phyloP scores from a whole-genome alignment of 2,888 invertebrate genomes.

The Drosophila silvestris region DNA sequence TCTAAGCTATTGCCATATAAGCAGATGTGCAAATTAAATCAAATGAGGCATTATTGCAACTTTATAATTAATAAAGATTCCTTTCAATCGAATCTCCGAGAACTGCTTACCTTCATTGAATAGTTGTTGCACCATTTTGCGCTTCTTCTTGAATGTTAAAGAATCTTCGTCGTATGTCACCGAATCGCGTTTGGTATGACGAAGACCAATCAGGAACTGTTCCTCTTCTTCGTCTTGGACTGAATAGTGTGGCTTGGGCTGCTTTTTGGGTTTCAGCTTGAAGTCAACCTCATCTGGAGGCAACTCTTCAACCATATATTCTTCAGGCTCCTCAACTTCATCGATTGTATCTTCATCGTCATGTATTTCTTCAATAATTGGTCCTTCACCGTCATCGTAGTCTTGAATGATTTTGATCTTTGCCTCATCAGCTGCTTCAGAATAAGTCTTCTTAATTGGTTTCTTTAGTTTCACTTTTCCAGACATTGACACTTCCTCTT shows the following conservation, averaged over 20 bases:
- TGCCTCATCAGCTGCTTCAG: conserved; percentile 92
- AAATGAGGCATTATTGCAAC: conserved; percentile 42
- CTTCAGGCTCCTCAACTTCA: conserved; percentile 86
- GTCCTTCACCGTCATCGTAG: conserved; percentile 87
- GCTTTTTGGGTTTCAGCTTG: conserved; percentile 85
- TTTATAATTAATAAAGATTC: conserved; percentile 14
- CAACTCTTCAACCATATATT: conserved; percentile 87
- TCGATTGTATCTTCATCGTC: conserved; percentile 87
- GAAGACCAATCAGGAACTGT: conserved; percentile 86
- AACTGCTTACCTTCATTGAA: conserved; percentile 85
- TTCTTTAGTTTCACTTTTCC: conserved; percentile 93
- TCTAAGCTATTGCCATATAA: conserved; percentile 85
- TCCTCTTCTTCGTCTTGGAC: conserved; percentile 87
- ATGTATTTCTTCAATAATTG: conserved; percentile 88
- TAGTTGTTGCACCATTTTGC: conserved; percentile 88
- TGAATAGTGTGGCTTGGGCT: conserved; percentile 86
- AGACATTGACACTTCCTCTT: conserved; percentile 94
- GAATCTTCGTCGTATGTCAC: conserved; percentile 88
- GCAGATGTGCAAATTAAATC: conserved; percentile 66
- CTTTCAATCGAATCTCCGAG: background rate
- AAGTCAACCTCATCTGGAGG: conserved; percentile 86
- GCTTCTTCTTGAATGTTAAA: conserved; percentile 89
- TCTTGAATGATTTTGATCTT: conserved; percentile 89
- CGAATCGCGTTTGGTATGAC: conserved; percentile 86
- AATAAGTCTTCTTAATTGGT: conserved; percentile 90